Evolutionary conservation across 2,888 invertebrate genomes (phyloP), one percentile per base, ranked within the genome.

Genomic region (Ormyrus pomaceus): DNA sequence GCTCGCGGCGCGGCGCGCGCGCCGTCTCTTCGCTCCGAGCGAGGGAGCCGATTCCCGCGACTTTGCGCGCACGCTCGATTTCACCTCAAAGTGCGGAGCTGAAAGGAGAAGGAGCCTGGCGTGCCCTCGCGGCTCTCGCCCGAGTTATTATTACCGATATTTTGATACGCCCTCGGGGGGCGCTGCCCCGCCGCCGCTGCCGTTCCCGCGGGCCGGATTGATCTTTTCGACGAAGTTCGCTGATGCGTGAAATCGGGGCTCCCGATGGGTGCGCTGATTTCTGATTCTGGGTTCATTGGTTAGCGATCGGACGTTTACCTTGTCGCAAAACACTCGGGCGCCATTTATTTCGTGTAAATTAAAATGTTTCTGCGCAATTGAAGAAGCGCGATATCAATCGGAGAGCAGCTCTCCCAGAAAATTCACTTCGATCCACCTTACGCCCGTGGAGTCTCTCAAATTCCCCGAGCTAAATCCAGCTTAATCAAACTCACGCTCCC

Each of bases 11-110:
- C 19, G 19, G 19, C 19, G 19, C 1, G 34, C 34, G 34, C 34
- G 34, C 34, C 3, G 34, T 4, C 34, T 4, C 34, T 34, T 34
- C 34, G 1, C 34, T 34, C 34, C 34, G 34, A 2, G 2, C 34
- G 48, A 7, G 13, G 51, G 66, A 45, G 19, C 59, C 46, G 61
- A 6, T 46, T n/a, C 55, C 55, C 56, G 55, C 66, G 62, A 10
- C 45, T 10, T 46, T 48, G 66, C 6, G 51, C 11, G 48, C 81
- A 81, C 82, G 82, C 83, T 84, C 82, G 83, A 84, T 85, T 84
- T 84, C 82, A 84, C 84, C 82, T 85, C 82, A 83, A 74, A 79
- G 51, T 48, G 6, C 5, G 48, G 34, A 9, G 48, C 51, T 34
- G 34, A 34, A 34, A 34, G 34, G 34, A 34, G 34, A 34, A 0